A percentile compares a stretch with the other conserved stretches of the same genome.
Evolutionary conservation across 2,797 vertebrate genomes (phyloP).

Genomic region (Gallinago solitaria): DNA sequence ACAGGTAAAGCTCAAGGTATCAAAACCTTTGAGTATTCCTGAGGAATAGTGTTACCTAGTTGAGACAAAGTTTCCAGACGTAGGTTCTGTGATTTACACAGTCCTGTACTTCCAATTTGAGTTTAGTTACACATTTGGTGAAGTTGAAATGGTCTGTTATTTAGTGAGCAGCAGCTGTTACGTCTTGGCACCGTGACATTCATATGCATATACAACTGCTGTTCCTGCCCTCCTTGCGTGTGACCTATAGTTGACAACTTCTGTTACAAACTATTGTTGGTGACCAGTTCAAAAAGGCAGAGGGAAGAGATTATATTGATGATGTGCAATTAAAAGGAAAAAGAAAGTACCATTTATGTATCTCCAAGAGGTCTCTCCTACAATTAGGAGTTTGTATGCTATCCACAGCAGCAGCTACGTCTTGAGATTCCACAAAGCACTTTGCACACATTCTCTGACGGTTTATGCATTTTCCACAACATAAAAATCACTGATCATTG

Average conservation of each 20-base stretch:
- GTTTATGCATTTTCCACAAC: slow-evolving; percentile 29
- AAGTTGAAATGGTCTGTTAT: background rate
- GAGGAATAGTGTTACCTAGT: background rate
- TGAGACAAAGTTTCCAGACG: background rate
- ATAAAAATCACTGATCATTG: slow-evolving; percentile 25
- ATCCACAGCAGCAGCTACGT: background rate
- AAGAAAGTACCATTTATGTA: background rate
- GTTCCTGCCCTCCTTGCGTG: background rate
- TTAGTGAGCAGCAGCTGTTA: background rate
- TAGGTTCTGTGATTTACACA: background rate
- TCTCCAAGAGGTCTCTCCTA: background rate
- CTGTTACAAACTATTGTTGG: background rate
- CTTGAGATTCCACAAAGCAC: background rate
- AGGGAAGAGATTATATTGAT: background rate
- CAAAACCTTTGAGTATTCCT: background rate
- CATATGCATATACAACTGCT: rapidly evolving
- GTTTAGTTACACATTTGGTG: background rate
- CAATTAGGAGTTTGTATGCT: background rate
- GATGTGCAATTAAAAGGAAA: background rate
- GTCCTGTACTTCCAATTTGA: background rate
- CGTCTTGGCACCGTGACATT: background rate
- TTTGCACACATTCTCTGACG: slow-evolving; percentile 29
- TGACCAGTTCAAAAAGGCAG: background rate
- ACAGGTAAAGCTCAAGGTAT: background rate
- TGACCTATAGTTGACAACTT: background rate